A percentile compares a stretch with the other conserved stretches of the same genome.
phyloP scores from a whole-genome alignment of 2,113 vertebrate species.

The Eptesicus fuscus region DNA sequence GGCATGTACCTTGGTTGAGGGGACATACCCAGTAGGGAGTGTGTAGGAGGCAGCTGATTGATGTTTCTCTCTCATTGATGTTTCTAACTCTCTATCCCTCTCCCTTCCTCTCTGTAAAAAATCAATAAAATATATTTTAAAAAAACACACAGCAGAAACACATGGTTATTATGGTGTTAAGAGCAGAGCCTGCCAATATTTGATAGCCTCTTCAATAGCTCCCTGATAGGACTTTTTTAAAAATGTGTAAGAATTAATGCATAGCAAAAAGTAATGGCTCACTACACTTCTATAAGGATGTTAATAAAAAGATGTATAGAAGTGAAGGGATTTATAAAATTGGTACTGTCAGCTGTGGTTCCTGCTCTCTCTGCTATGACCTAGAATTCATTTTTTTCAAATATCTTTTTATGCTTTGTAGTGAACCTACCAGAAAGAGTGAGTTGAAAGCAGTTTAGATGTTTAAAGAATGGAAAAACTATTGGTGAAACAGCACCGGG shows the following conservation, averaged over 20 bases:
- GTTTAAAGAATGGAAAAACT: conserved; percentile 32
- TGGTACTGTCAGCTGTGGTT: not conserved
- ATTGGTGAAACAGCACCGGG: not conserved
- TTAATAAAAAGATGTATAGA: conserved; percentile 3
- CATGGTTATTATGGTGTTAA: not conserved
- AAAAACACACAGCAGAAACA: not conserved
- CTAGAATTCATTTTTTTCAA: conserved; percentile 32
- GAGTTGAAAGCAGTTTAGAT: conserved; percentile 44
- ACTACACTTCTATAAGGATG: not conserved
- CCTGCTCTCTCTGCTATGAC: not conserved
- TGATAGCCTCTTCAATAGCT: not conserved
- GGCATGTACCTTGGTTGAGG: too few relatives aligned
- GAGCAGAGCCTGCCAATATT: not conserved
- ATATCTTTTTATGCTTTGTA: not conserved
- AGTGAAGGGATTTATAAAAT: not conserved
- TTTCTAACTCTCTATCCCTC: too few relatives aligned
- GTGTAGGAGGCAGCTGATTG: too few relatives aligned
- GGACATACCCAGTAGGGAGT: too few relatives aligned
- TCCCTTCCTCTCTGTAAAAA: too few relatives aligned
- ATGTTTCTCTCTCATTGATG: too few relatives aligned
- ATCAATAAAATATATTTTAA: too few relatives aligned
- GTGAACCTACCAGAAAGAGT: not conserved
- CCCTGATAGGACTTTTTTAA: not conserved
- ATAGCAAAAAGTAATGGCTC: not conserved
- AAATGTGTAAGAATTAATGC: conserved; percentile 42